phyloP scores from a whole-genome alignment of 2,888 invertebrate genomes.

The Tenthredo livida region DNA sequence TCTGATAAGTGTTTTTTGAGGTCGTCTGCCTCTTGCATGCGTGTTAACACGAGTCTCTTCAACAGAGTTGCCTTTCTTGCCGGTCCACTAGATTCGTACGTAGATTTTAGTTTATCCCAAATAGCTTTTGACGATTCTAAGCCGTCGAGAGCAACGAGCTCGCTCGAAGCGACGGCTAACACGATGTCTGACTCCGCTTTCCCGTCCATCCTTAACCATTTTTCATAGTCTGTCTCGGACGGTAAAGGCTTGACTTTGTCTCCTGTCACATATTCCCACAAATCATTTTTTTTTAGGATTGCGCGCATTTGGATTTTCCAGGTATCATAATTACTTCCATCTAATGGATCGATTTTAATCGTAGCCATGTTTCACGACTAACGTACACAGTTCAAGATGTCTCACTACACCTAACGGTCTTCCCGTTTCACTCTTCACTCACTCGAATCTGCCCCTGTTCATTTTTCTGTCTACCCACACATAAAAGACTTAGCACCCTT shows the following conservation, averaged over 20 bases:
- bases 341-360: conserved; percentile 9
- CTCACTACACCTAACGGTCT: conserved; percentile 19
- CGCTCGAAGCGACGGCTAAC: conserved; percentile 55
- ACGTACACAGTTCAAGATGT: conserved; percentile 7
- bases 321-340: conserved; percentile 56
- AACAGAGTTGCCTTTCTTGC: conserved; percentile 57
- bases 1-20: conserved; percentile 55
- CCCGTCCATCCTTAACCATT: conserved; percentile 56
- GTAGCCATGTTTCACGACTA: background rate
- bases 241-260: conserved; percentile 46
- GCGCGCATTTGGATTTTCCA: conserved; percentile 58
- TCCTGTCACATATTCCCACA: conserved; percentile 58
- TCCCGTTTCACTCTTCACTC: background rate
- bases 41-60: conserved; percentile 53
- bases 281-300: conserved; percentile 58
- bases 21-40: conserved; percentile 57
- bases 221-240: background rate
- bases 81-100: conserved; percentile 56
- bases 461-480: background rate
- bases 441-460: background rate
- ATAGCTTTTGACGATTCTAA: conserved; percentile 55
- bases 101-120: conserved; percentile 56
- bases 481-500: background rate
- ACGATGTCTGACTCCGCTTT: conserved; percentile 58
- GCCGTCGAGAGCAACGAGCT: conserved; percentile 54